Evolutionary conservation across 2,888 invertebrate genomes (phyloP).

Genomic region (Cloeon dipterum): DNA sequence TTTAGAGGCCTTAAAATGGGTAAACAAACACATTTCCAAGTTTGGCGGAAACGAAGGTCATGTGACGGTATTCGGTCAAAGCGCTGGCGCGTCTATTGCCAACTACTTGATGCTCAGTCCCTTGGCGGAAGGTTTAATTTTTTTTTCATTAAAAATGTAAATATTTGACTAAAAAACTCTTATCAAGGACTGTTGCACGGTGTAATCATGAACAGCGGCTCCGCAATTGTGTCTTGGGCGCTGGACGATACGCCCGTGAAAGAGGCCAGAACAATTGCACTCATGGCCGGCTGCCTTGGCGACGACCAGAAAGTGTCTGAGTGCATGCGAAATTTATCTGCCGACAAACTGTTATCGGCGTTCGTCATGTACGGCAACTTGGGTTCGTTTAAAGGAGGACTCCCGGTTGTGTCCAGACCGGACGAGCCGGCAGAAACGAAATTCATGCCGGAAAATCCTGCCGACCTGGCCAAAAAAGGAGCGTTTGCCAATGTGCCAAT

Average conservation of each 20-base stretch:
- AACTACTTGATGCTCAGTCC: constrained; percentile 22
- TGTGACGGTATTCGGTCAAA: constrained; percentile 28
- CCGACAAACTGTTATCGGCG: constrained; percentile 17
- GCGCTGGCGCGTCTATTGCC: constrained; percentile 24
- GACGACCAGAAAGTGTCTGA: constrained; percentile 15
- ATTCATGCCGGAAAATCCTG: no score
- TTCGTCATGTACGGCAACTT: constrained; percentile 14
- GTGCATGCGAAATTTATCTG: constrained; percentile 17
- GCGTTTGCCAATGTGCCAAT: no score
- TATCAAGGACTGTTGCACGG: constrained; percentile 23
- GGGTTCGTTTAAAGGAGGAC: no score
- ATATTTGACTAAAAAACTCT: no score
- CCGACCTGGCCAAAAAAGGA: no score
- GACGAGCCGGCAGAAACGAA: no score
- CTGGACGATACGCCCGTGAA: constrained; percentile 17
- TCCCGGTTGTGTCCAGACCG: no score
- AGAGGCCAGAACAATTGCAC: constrained; percentile 18
- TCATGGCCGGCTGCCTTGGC: constrained; percentile 15
- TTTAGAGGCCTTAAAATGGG: constrained; percentile 25
- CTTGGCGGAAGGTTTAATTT: constrained; percentile 6
- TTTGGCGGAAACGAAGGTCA: constrained; percentile 25
- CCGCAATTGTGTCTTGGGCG: constrained; percentile 23
- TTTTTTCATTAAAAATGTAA: neutral
- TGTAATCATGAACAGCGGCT: constrained; percentile 27
- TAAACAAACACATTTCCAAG: constrained; percentile 20